Evolutionary conservation across 1,140 invertebrate species (phyloP).

Genomic region (Drosophila melanogaster): DNA sequence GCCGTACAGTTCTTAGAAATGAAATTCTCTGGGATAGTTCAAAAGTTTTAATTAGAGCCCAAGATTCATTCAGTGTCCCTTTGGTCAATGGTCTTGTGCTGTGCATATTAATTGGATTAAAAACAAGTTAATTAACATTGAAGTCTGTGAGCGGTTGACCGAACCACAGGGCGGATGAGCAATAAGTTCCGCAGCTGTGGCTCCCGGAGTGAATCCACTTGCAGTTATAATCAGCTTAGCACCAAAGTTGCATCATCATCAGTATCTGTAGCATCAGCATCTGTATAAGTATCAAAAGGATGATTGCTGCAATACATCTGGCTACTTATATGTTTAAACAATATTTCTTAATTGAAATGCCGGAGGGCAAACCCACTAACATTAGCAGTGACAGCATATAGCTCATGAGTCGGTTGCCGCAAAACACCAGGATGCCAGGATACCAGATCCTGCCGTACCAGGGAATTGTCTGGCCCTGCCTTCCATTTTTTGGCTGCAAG

Average conservation of each 20-base stretch:
- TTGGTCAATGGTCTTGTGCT: conserved; percentile 38
- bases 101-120: conserved; percentile 52
- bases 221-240: conserved; percentile 53
- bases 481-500: conserved; percentile 51
- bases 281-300: not conserved
- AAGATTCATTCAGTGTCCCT: conserved; percentile 28
- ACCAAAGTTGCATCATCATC: conserved; percentile 21
- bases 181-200: conserved; percentile 15
- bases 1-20: conserved; percentile 58
- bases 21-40: conserved; percentile 58
- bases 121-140: conserved; percentile 52
- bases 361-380: conserved; percentile 59
- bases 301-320: conserved; percentile 24
- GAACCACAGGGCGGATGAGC: conserved; percentile 31
- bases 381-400: conserved; percentile 78
- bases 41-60: conserved; percentile 74
- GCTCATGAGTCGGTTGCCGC: conserved; percentile 62
- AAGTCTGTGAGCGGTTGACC: conserved; percentile 34
- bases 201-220: conserved; percentile 7
- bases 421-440: conserved; percentile 25
- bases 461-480: conserved; percentile 45
- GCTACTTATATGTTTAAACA: conserved; percentile 79
- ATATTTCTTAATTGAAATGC: conserved; percentile 81
- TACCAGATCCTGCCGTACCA: conserved; percentile 18
- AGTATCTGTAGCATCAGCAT: not conserved